Evolutionary conservation across 2,888 invertebrate genomes (phyloP).

Genomic region (Drosophila robusta): DNA sequence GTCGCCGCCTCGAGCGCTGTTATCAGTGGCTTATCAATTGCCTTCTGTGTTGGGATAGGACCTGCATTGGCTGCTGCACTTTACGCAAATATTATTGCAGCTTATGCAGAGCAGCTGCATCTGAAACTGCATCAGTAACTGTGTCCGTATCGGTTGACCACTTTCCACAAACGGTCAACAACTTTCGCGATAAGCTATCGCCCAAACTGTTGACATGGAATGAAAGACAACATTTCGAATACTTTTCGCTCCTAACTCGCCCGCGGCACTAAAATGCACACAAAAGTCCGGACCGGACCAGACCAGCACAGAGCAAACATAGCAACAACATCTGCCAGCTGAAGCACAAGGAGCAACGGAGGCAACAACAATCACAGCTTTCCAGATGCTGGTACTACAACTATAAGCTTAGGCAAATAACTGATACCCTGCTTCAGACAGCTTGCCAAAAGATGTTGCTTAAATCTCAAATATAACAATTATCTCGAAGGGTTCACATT

Average conservation of each 20-base stretch:
- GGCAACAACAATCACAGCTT: conserved; percentile 27
- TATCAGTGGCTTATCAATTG: conserved; percentile 63
- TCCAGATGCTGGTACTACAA: conserved; percentile 25
- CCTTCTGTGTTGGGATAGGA: conserved; percentile 73
- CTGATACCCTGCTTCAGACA: conserved; percentile 7
- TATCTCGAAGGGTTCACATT: too few relatives aligned
- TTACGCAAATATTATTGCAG: conserved; percentile 16
- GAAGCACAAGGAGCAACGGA: conserved; percentile 5
- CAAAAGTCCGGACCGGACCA: conserved; percentile 11
- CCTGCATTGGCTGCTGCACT: conserved; percentile 1
- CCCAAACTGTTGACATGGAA: conserved; percentile 33
- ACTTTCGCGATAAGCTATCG: conserved; percentile 41
- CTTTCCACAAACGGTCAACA: conserved; percentile 37
- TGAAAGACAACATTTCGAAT: conserved; percentile 31
- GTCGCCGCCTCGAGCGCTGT: conserved; percentile 20
- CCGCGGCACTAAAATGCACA: conserved; percentile 37
- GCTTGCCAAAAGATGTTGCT: too few relatives aligned
- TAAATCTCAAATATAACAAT: too few relatives aligned
- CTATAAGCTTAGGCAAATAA: conserved; percentile 38
- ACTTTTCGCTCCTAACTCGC: conserved; percentile 23
- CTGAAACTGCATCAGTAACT: not conserved
- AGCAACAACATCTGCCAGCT: conserved; percentile 10
- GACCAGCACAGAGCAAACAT: conserved; percentile 2
- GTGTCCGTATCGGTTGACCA: conserved; percentile 16
- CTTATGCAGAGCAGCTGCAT: conserved; percentile 17